Evolutionary conservation across 2,113 vertebrate species (phyloP).

Genomic region (Tringa solitaria): DNA sequence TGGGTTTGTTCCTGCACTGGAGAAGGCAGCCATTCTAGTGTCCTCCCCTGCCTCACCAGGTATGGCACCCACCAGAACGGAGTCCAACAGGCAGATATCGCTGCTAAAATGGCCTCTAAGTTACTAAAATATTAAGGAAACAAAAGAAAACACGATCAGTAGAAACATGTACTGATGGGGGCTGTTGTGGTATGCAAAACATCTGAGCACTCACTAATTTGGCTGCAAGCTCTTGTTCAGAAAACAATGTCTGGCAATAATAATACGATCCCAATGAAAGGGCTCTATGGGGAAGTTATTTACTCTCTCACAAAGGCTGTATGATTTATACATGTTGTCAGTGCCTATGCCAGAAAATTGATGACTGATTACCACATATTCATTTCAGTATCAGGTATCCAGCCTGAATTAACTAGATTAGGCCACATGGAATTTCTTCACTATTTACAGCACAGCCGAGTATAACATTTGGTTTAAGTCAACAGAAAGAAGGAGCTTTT

Average conservation of each 20-base stretch:
- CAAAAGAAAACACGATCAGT: background rate
- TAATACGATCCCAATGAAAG: background rate
- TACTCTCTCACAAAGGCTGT: background rate
- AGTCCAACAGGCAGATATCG: background rate
- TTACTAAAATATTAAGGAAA: background rate
- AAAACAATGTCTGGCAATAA: slow-evolving; percentile 20
- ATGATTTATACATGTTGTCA: slow-evolving; percentile 39
- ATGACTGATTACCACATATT: background rate
- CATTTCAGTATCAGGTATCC: slow-evolving; percentile 9
- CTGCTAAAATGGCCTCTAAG: accelerated
- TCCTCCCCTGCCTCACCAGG: background rate
- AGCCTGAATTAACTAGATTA: background rate
- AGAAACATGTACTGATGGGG: background rate
- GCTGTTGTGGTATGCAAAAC: background rate
- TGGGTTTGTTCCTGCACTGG: background rate
- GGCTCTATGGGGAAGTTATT: background rate
- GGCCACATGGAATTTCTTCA: background rate
- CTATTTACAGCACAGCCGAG: background rate
- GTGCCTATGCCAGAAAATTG: background rate
- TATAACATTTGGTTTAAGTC: background rate
- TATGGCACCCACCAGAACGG: accelerated
- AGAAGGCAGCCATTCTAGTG: accelerated
- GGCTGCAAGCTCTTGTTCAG: slow-evolving; percentile 1
- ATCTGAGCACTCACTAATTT: background rate
- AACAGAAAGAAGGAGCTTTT: background rate